phyloP scores from a whole-genome alignment of 2,888 invertebrate species.

The Heliconius ismenius region DNA sequence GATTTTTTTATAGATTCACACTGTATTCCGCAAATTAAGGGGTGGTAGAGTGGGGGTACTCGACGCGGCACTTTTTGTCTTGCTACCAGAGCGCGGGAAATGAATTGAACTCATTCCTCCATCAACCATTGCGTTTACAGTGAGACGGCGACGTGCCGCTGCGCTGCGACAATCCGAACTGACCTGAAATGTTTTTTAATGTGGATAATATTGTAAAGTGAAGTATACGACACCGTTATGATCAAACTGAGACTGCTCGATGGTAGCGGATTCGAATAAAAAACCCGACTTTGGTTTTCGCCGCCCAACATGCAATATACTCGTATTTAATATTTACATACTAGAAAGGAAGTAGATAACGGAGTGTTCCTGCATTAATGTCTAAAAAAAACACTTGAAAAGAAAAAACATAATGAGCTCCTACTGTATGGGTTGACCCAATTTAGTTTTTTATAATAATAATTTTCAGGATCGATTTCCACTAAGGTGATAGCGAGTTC shows the following conservation, averaged over 20 bases:
- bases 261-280: too few relatives aligned
- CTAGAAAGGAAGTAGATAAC: not conserved
- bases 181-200: too few relatives aligned
- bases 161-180: too few relatives aligned
- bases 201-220: too few relatives aligned
- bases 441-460: conserved; percentile 15
- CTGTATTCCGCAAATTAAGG: not conserved
- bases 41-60: not conserved
- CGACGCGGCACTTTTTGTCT: not conserved
- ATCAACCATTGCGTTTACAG: too few relatives aligned
- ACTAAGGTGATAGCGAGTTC: conserved; percentile 14
- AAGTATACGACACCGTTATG: too few relatives aligned
- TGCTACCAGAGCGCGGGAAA: not conserved
- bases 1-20: not conserved
- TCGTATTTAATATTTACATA: not conserved
- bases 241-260: too few relatives aligned
- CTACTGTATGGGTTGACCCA: not conserved
- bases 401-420: not conserved
- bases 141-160: too few relatives aligned
- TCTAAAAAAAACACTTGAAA: not conserved
- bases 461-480: conserved; percentile 5
- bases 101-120: not conserved
- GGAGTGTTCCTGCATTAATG: too few relatives aligned
- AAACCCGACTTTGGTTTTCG: too few relatives aligned
- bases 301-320: too few relatives aligned